Evolutionary conservation across 1,140 invertebrate species (phyloP).

Genomic region (Aleiodes sp.): DNA sequence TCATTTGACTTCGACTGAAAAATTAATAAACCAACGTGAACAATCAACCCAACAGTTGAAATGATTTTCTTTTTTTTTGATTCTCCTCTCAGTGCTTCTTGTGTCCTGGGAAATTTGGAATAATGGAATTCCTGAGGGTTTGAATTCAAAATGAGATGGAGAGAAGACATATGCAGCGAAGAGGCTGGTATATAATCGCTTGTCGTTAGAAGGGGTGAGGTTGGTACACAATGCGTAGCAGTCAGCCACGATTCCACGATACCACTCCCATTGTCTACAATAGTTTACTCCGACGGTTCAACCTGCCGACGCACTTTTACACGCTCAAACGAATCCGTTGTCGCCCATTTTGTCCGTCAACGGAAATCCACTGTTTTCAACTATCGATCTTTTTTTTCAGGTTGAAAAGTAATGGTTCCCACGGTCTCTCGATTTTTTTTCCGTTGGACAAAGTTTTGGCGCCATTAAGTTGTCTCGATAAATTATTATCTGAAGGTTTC

Average conservation of each 20-base stretch:
- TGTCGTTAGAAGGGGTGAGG: background rate
- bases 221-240: conserved; percentile 56
- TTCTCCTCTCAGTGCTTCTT: too few species aligned
- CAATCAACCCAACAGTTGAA: too few species aligned
- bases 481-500: too few species aligned
- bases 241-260: conserved; percentile 45
- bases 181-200: conserved; percentile 5
- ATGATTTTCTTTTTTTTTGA: too few species aligned
- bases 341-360: conserved; percentile 33
- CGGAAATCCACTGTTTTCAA: conserved; percentile 18
- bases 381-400: conserved; percentile 20
- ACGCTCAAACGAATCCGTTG: conserved; percentile 61
- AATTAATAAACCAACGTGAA: too few species aligned
- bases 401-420: background rate
- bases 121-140: background rate
- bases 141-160: background rate
- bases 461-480: too few species aligned
- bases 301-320: conserved; percentile 57
- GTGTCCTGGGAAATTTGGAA: background rate
- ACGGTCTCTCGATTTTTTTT: too few species aligned
- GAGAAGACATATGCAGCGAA: background rate
- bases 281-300: conserved; percentile 57
- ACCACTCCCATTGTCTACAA: conserved; percentile 62
- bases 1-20: too few species aligned
- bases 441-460: too few species aligned